Base-by-base conservation (phyloP, 2,797 vertebrate species). In the Urosaurus nigricauda region DNA sequence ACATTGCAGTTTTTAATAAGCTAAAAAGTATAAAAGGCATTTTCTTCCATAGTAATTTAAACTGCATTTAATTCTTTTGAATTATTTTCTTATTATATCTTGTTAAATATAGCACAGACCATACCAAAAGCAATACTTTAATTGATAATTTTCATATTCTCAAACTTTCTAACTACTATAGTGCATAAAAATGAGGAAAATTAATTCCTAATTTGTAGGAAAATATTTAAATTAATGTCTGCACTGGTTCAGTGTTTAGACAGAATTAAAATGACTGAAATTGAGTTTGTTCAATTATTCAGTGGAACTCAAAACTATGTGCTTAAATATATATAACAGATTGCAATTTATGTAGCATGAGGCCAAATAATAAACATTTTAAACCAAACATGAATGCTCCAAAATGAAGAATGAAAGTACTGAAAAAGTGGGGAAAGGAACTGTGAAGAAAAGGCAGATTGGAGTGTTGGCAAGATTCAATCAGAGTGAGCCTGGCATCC, bases 1-100 rank as follows among this genome's bases (percentile, higher is more conserved):
- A 68, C 63, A 95, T 94, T 95, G 95, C 82, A 85, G 51, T 92
- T 94, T 94, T 92, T 81, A 88, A 91, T 90, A 94, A 94, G 91
- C 75, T 81, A 91, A 93, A 88, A 94, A 84, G 77, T 91, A 84
- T 71, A 89, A 11, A 70, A 94, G 88, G 40, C 26, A 94, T 87
- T 88, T 94, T 95, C 92, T 75, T 88, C 90, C 84, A 86, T 0
- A 91, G 82, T 75, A 90, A 95, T 92, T 94, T 90, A 94, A 96
- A 93, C 87, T 71, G 86, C 35, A 88, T 91, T 93, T 95, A 95
- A 78, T 91, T 58, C 94, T 85, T 93, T 91, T 93, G 94, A 95
- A 95, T 92, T 56, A 87, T 58, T 94, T 94, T 91, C 83, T 90
- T 93, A 91, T 85, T 93, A 86, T 74, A 86, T 84, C 78, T 92